Percentiles rank a stretch among this genome's conserved stretches.
Evolutionary conservation across 1,140 invertebrate species (phyloP).

Genomic region (Drosophila sechellia): DNA sequence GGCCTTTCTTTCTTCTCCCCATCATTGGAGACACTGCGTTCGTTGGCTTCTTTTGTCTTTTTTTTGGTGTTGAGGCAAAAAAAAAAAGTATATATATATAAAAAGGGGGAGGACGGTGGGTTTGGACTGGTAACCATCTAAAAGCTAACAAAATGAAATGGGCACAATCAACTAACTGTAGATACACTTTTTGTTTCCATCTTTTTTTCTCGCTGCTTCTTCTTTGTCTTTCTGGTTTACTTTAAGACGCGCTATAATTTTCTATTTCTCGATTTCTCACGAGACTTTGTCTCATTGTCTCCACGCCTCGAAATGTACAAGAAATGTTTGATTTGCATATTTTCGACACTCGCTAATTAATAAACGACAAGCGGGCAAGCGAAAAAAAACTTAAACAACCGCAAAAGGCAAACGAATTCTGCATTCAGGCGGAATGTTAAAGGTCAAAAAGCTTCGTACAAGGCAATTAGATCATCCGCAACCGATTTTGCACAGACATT

Average conservation of each 20-base stretch:
- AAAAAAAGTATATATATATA: background rate
- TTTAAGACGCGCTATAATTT: conserved; percentile 68
- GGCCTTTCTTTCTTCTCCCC: conserved; percentile 7
- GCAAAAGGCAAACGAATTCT: conserved; percentile 19
- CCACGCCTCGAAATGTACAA: conserved; percentile 17
- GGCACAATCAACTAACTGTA: conserved; percentile 82
- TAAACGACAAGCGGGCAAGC: conserved; percentile 46
- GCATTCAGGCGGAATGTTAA: conserved; percentile 38
- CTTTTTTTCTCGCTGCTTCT: conserved; percentile 33
- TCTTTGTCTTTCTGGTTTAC: conserved; percentile 31
- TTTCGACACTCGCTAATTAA: conserved; percentile 80
- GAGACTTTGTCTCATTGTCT: conserved; percentile 46
- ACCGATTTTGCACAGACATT: conserved; percentile 22
- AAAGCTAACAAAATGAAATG: conserved; percentile 77
- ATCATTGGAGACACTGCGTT: conserved; percentile 70
- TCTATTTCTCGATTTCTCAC: conserved; percentile 64
- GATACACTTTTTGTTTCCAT: conserved; percentile 64
- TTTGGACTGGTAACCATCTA: conserved; percentile 64
- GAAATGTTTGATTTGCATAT: conserved; percentile 72
- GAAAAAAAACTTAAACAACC: conserved; percentile 19
- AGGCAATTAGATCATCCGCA: conserved; percentile 55
- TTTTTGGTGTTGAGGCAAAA: conserved; percentile 13
- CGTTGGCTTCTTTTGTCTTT: conserved; percentile 75
- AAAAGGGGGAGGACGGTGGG: conserved; percentile 37
- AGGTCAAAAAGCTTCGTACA: conserved; percentile 43